phyloP scores from a whole-genome alignment of 92 coral and sea anemone genomes.

The Heliopora coerulea region DNA sequence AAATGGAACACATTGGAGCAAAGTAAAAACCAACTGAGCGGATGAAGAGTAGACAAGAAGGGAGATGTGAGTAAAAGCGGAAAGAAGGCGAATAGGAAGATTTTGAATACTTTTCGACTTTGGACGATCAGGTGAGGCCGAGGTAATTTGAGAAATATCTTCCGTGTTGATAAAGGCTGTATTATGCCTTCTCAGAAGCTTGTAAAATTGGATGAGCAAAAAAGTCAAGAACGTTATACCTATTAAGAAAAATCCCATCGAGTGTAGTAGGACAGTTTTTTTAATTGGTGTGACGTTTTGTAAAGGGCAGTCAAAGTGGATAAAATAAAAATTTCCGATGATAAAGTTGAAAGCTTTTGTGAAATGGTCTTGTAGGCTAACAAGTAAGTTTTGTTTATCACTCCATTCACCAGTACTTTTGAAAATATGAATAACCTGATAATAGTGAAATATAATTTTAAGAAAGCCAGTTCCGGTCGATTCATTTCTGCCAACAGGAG shows the following conservation, averaged over 20 bases:
- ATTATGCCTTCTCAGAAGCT: too few relatives aligned
- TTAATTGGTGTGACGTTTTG: not conserved
- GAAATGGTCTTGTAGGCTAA: not conserved
- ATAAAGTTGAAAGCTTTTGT: not conserved
- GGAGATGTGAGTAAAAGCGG: not conserved
- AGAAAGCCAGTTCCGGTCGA: not conserved
- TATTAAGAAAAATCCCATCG: not conserved
- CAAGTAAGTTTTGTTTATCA: not conserved
- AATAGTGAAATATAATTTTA: constrained; percentile 11
- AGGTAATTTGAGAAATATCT: not conserved
- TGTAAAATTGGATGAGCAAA: too few relatives aligned
- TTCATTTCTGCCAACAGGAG: too few relatives aligned
- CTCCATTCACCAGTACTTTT: not conserved
- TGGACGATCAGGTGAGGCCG: not conserved
- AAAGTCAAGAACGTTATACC: not conserved
- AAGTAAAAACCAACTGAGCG: constrained; percentile 5
- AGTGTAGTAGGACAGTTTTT: constrained; percentile 5
- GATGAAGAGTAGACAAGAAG: constrained; percentile 5
- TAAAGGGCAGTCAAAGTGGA: constrained; percentile 1
- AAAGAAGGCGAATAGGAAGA: not conserved
- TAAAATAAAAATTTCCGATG: not conserved
- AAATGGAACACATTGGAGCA: constrained; percentile 4
- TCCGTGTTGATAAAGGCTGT: too few relatives aligned
- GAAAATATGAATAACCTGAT: constrained; percentile 3
- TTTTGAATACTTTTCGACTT: not conserved